These are phyloP conservation scores for Cossypha niveicapilla DNA, from an alignment of 2,797 vertebrate genomes.

Conservation along the genomic window DNA sequence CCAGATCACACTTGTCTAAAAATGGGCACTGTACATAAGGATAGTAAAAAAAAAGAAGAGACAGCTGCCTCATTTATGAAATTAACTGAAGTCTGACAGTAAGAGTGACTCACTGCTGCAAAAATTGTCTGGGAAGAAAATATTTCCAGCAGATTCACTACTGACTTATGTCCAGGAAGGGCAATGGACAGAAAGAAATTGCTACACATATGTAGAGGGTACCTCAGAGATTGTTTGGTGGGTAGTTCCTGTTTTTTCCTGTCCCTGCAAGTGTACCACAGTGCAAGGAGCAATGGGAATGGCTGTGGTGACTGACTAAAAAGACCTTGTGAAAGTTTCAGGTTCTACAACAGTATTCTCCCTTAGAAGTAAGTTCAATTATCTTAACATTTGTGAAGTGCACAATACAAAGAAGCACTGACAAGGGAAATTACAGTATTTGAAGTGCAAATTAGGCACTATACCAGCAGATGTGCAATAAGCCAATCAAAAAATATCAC, in stretches of 20 bases:
- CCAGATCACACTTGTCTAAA: neutral
- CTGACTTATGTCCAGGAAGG: neutral
- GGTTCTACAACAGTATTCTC: neutral
- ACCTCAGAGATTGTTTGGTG: neutral
- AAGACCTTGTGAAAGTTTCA: neutral
- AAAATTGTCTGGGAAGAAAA: neutral
- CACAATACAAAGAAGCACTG: neutral
- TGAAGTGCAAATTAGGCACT: neutral
- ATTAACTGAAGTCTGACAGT: neutral
- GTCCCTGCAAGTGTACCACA: neutral
- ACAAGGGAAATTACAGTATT: neutral
- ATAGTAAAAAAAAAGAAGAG: neutral
- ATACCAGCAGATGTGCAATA: neutral
- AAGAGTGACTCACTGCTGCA: neutral
- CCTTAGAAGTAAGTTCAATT: neutral
- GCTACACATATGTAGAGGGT: accelerated
- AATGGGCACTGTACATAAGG: neutral
- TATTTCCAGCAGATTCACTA: neutral
- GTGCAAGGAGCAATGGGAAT: neutral
- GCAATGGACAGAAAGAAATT: neutral
- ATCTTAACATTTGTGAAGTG: neutral
- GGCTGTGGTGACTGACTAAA: neutral
- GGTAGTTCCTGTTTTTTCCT: neutral
- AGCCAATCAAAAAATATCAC: neutral
- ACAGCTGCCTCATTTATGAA: neutral